Evolutionary conservation across 2,113 vertebrate species (phyloP).

Genomic region (Semnornis frantzii): DNA sequence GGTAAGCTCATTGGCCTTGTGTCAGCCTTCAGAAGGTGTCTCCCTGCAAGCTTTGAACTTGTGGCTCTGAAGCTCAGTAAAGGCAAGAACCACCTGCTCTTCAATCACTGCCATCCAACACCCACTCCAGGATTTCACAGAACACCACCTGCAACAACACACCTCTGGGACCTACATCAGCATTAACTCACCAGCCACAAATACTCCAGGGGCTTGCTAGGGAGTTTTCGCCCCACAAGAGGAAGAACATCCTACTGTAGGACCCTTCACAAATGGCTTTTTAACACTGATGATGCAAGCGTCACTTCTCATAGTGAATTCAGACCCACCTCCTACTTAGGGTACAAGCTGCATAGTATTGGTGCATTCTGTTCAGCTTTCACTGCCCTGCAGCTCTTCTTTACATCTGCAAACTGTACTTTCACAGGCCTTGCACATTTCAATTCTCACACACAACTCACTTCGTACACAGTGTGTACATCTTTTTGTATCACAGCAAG

Average conservation of each 20-base stretch:
- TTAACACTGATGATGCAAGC: neutral
- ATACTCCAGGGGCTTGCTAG: neutral
- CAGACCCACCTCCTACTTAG: neutral
- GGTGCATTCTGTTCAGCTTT: neutral
- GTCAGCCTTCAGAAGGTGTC: neutral
- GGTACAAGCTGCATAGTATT: neutral
- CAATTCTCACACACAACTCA: neutral
- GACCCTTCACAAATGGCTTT: neutral
- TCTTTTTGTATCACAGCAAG: neutral
- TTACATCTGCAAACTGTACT: neutral
- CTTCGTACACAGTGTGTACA: neutral
- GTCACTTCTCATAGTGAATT: neutral
- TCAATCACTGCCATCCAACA: neutral
- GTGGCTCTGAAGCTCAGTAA: neutral
- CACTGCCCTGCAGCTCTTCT: neutral
- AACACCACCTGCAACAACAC: neutral
- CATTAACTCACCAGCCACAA: neutral
- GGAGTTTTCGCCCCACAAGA: neutral
- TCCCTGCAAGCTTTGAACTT: neutral
- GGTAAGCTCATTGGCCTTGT: neutral
- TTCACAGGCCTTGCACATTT: neutral
- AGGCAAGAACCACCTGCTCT: neutral
- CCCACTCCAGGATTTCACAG: neutral
- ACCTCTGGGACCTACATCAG: neutral
- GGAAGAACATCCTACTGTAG: neutral